Evolutionary conservation across 2,888 invertebrate species (phyloP).

Genomic region (Brenthis daphne): DNA sequence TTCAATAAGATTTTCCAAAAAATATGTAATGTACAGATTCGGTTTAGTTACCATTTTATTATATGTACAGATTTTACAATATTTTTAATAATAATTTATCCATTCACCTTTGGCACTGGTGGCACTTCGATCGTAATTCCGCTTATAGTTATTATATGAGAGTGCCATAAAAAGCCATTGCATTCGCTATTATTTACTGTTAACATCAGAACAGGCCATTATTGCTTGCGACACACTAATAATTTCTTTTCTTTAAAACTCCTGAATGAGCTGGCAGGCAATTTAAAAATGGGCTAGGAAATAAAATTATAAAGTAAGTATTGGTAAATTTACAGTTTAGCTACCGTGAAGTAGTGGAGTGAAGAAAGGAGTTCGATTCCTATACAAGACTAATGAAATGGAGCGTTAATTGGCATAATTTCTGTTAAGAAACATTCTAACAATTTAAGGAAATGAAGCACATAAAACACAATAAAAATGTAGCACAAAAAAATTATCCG

Average conservation of each 20-base stretch:
- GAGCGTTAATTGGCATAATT: no score
- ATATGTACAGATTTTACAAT: background rate
- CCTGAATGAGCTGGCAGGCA: slow-evolving; percentile 10
- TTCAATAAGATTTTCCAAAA: no score
- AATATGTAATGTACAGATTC: no score
- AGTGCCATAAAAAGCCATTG: slow-evolving; percentile 23
- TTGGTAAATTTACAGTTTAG: background rate
- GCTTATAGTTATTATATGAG: slow-evolving; percentile 16
- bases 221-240: slow-evolving; percentile 30
- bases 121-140: slow-evolving; percentile 1
- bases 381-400: no score
- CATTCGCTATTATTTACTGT: slow-evolving; percentile 27
- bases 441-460: no score
- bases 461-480: no score
- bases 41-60: no score
- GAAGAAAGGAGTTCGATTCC: no score
- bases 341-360: no score
- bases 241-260: slow-evolving; percentile 26
- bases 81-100: slow-evolving; percentile 1
- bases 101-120: background rate
- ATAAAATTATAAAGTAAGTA: background rate
- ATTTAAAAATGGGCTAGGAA: slow-evolving; percentile 20
- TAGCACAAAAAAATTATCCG: no score
- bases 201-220: slow-evolving; percentile 25
- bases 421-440: no score